Base-by-base conservation (phyloP, 2,797 vertebrate species). In the Jordanella pulchra region DNA sequence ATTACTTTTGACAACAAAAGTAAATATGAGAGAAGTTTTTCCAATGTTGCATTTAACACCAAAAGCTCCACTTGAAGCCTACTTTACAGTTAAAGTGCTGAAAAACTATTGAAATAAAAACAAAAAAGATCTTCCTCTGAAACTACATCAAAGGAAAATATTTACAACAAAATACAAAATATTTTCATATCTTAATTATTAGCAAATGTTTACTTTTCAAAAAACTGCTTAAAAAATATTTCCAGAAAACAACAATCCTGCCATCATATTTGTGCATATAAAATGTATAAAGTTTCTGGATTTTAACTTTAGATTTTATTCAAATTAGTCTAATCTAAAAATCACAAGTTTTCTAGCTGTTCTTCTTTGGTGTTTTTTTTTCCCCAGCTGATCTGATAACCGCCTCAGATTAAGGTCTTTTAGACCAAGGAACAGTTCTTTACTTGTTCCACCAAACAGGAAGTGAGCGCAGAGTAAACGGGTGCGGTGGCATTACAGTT, bases 391-490 rank as follows among this genome's bases (percentile, higher is more conserved):
- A 88, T 84, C 80, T 66, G 69, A 72, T 44, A 66, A 66, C 81
- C 72, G 73, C 65, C 85, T 56, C 53, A 86, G 73, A 89, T 89
- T 78, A 81, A 84, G 86, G 75, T 77, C 79, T 75, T n/a, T 12
- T 81, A 72, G 80, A 84, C 74, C 75, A 1, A 78, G 78, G 80
- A 89, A 91, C 87, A 91, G 88, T 90, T 86, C 84, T 79, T 81
- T 90, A 89, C 90, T 88, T 92, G 92, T 91, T 89, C 77, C 78
- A 85, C 84, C 76, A 87, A 90, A 92, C 90, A 92, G 93, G 92
- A 93, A 92, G 90, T 87, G 81, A 91, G 86, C 51, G 74, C 47
- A 78, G 78, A 86, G 86, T 88, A 44, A 63, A 83, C 75, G 84
- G 79, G 86, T 67, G 84, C 55, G 74, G 81, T 39, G 73, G 53